phyloP scores from a whole-genome alignment of 2,797 vertebrate species.

The Mus minutoides region DNA sequence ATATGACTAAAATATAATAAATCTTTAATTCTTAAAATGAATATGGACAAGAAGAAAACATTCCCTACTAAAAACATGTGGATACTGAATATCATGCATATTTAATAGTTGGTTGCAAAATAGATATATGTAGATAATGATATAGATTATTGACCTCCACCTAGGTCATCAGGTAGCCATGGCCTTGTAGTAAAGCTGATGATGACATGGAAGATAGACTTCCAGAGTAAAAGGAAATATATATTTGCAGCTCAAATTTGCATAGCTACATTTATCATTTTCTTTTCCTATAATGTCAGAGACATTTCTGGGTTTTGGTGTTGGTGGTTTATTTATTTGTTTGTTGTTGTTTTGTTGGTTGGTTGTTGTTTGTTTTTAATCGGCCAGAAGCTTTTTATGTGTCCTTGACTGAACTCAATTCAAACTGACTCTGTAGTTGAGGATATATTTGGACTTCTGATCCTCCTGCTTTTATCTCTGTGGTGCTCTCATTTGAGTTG shows the following conservation, averaged over 20 bases:
- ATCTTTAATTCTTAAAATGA: slow-evolving; percentile 41
- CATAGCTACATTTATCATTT: not conserved
- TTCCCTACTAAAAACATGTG: not conserved
- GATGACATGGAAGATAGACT: not conserved
- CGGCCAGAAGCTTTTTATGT: not conserved
- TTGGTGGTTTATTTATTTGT: not conserved
- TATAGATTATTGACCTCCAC: not conserved
- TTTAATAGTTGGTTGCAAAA: not conserved
- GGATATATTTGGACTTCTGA: not conserved
- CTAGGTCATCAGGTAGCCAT: not conserved
- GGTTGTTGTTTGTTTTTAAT: not conserved
- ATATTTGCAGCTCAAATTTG: not conserved
- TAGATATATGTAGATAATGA: not conserved
- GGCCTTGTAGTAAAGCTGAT: not conserved
- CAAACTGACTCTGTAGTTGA: not conserved
- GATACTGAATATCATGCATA: not conserved
- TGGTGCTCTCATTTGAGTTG: not conserved
- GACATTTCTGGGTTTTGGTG: not conserved
- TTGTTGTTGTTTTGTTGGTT: not conserved
- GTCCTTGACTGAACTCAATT: not conserved
- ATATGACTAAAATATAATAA: slow-evolving; percentile 13
- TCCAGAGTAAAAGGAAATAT: not conserved
- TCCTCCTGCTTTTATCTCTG: not conserved
- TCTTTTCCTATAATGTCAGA: not conserved
- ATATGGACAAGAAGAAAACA: not conserved